phyloP scores from a whole-genome alignment of 1,140 invertebrate genomes.

The Sarcophaga bullata region DNA sequence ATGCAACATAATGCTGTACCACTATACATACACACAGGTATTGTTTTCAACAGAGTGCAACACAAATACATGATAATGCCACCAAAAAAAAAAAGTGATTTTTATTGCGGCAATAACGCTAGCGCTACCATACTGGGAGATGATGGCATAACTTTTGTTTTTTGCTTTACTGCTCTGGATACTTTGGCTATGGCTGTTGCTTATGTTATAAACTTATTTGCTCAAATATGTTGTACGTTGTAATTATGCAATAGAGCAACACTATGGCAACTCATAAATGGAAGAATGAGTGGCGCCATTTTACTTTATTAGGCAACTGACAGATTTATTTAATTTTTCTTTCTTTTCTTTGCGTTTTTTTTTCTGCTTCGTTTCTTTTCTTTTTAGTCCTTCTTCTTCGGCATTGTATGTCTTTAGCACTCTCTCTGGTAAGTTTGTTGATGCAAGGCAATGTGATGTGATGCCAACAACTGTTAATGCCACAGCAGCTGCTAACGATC shows the following conservation, averaged over 20 bases:
- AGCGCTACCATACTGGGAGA: background rate
- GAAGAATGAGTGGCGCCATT: conserved; percentile 40
- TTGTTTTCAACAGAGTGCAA: background rate
- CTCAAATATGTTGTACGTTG: background rate
- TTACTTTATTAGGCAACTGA: conserved; percentile 33
- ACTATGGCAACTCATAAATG: conserved; percentile 28
- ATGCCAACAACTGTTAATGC: background rate
- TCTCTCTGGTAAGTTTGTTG: background rate
- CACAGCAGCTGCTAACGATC: background rate
- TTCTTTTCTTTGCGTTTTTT: too few relatives aligned
- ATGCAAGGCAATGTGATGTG: too few relatives aligned
- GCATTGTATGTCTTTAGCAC: background rate
- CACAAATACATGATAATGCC: background rate
- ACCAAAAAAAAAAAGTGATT: background rate
- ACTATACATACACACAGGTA: too few relatives aligned
- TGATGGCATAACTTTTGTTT: too few relatives aligned
- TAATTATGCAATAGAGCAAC: conserved; percentile 24
- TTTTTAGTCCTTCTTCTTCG: too few relatives aligned
- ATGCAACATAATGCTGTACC: too few relatives aligned
- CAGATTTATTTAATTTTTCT: conserved; percentile 29
- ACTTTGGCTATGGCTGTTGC: background rate
- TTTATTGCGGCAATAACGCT: background rate
- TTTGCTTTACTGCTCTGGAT: too few relatives aligned
- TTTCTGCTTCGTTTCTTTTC: too few relatives aligned
- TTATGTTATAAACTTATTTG: background rate